phyloP scores from a whole-genome alignment of 2,888 invertebrate genomes.

The Prosopocoilus inquinatus region DNA sequence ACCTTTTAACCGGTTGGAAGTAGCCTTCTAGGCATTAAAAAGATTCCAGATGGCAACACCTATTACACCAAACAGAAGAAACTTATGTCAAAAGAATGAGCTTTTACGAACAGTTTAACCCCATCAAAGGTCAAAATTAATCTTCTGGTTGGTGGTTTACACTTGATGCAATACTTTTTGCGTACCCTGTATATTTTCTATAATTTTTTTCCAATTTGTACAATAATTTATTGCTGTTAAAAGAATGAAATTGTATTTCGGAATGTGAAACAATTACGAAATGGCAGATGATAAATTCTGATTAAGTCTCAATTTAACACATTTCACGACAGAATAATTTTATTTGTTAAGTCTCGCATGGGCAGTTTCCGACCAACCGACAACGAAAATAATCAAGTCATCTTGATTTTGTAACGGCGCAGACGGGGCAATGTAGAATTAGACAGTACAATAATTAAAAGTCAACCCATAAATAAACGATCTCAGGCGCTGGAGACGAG shows the following conservation, averaged over 20 bases:
- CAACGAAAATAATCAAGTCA: conserved; percentile 24
- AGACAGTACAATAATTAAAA: conserved; percentile 7
- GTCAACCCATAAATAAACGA: neutral
- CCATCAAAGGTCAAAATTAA: too few species aligned
- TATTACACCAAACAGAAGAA: too few species aligned
- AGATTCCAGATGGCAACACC: too few species aligned
- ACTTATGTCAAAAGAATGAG: too few species aligned
- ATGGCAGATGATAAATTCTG: conserved; percentile 9
- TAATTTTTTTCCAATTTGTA: too few species aligned
- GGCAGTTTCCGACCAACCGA: conserved; percentile 20
- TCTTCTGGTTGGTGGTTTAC: too few species aligned
- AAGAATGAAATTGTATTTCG: neutral
- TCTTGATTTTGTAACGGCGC: conserved; percentile 11
- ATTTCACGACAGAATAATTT: conserved; percentile 19
- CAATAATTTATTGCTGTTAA: neutral
- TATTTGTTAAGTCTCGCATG: conserved; percentile 17
- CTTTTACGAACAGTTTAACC: too few species aligned
- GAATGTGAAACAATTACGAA: conserved; percentile 1
- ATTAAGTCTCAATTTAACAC: conserved; percentile 19
- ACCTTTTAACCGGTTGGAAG: too few species aligned
- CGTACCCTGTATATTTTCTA: too few species aligned
- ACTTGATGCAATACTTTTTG: too few species aligned
- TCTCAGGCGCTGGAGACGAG: neutral
- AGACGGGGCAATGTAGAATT: neutral
- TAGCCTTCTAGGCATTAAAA: too few species aligned